Evolutionary conservation across 2,797 vertebrate genomes (phyloP).

Genomic region (Cephalopachus bancanus): DNA sequence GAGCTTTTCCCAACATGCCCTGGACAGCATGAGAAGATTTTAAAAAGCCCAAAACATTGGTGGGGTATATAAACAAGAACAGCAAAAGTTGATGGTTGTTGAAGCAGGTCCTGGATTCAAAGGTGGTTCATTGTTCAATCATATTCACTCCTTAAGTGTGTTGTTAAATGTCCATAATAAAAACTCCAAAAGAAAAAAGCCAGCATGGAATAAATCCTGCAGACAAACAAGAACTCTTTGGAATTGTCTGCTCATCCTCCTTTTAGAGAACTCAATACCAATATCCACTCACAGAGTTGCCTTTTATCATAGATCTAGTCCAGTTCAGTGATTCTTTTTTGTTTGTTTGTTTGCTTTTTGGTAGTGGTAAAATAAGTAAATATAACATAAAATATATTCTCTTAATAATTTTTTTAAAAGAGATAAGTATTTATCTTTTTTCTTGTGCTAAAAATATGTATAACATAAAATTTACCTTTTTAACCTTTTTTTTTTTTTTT

Average conservation of each 20-base stretch:
- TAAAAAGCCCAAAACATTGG: background rate
- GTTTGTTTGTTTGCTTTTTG: too few species aligned
- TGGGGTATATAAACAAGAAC: background rate
- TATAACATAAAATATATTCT: background rate
- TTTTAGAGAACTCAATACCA: background rate
- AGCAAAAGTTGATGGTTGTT: background rate
- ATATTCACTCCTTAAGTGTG: background rate
- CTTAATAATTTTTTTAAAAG: too few species aligned
- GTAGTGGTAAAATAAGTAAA: background rate
- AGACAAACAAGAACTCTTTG: slow-evolving; percentile 11
- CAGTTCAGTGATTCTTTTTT: background rate
- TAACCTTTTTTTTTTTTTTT: too few species aligned
- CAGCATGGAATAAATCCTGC: background rate
- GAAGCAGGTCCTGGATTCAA: background rate
- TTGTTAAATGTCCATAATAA: slow-evolving; percentile 39
- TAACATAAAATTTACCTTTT: background rate
- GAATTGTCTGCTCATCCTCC: background rate
- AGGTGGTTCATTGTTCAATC: background rate
- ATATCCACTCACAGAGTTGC: background rate
- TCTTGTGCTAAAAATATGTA: background rate
- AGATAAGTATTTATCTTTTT: background rate
- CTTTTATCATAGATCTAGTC: background rate
- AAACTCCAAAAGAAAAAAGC: background rate
- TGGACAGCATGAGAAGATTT: background rate
- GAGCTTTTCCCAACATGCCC: background rate